Conservation (phyloP, 2,113 vertebrate species). For the Pogona vitticeps region DNA sequence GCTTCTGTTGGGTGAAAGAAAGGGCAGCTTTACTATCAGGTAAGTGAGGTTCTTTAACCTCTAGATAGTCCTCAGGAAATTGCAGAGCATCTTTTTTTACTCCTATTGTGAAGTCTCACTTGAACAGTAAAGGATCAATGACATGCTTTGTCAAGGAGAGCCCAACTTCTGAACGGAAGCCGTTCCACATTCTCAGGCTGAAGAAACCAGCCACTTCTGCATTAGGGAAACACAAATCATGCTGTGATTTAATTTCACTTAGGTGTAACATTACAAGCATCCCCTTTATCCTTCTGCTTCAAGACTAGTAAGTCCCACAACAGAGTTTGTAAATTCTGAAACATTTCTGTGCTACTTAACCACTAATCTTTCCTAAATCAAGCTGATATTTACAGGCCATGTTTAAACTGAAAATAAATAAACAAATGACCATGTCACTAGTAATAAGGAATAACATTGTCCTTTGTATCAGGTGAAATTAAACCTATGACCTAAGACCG, state of each 20-base stretch:
- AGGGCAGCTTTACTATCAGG: background rate
- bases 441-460: background rate
- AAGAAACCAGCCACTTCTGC: background rate
- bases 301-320: background rate
- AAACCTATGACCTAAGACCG: background rate
- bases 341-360: fast-evolving
- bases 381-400: slow-evolving; percentile 1
- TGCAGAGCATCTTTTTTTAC: too few relatives aligned
- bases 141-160: background rate
- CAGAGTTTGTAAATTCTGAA: background rate
- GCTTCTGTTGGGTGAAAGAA: too few relatives aligned
- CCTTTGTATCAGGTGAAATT: slow-evolving; percentile 4
- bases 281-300: fast-evolving
- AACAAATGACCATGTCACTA: background rate
- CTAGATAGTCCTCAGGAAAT: background rate
- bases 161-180: background rate
- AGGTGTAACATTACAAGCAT: background rate
- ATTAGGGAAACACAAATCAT: slow-evolving; percentile 6
- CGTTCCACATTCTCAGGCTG: background rate
- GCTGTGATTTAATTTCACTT: background rate
- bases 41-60: background rate
- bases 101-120: background rate
- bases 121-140: background rate
- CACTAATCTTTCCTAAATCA: background rate
- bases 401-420: slow-evolving; percentile 3